Conservation (phyloP, 1,140 invertebrate species). For the Mylabris phalerata region DNA sequence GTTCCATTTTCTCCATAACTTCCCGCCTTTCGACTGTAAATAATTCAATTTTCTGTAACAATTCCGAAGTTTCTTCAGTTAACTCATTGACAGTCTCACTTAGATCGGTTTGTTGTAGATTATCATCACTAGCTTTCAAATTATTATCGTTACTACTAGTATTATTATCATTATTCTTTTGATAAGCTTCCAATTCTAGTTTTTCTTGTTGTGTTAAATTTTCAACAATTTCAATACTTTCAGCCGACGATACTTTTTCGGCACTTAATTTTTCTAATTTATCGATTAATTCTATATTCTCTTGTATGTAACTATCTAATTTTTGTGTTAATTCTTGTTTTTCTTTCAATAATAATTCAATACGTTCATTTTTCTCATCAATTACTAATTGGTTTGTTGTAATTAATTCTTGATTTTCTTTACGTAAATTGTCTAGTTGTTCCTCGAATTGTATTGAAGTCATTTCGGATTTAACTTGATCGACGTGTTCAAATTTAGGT, state of each 20-base stretch:
- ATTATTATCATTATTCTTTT: slow-evolving; percentile 30
- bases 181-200: slow-evolving; percentile 38
- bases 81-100: slow-evolving; percentile 50
- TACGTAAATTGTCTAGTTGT: slow-evolving; percentile 51
- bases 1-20: slow-evolving; percentile 61
- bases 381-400: slow-evolving; percentile 6
- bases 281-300: slow-evolving; percentile 60
- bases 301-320: slow-evolving; percentile 55
- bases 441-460: slow-evolving; percentile 64
- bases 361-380: slow-evolving; percentile 45
- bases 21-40: slow-evolving; percentile 58
- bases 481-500: slow-evolving; percentile 53
- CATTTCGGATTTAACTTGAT: slow-evolving; percentile 62
- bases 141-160: slow-evolving; percentile 14
- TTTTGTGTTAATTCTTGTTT: slow-evolving; percentile 51
- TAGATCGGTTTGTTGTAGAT: slow-evolving; percentile 31
- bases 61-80: slow-evolving; percentile 51
- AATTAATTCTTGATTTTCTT: slow-evolving; percentile 46
- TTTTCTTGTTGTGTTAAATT: slow-evolving; percentile 57
- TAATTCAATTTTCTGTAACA: slow-evolving; percentile 59
- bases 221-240: slow-evolving; percentile 63
- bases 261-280: slow-evolving; percentile 59
- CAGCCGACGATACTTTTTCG: slow-evolving; percentile 58
- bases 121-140: slow-evolving; percentile 24
- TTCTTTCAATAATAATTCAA: slow-evolving; percentile 51